phyloP scores from a whole-genome alignment of 2,888 invertebrate species.

The Meganola albula region DNA sequence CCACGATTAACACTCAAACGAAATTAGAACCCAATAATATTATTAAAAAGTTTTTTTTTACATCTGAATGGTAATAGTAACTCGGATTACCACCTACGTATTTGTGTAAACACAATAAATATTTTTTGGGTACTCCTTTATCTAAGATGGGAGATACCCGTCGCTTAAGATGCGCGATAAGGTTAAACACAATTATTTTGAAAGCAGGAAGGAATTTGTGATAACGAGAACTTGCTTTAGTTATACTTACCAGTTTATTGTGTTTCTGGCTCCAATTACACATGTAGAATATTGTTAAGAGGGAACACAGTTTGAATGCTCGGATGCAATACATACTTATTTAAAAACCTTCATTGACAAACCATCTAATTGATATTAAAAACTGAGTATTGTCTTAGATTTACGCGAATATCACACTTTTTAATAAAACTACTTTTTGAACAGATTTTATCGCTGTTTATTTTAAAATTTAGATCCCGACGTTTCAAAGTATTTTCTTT shows the following conservation, averaged over 20 bases:
- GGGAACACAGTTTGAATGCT: no score
- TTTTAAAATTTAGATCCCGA: no score
- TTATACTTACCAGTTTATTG: not conserved
- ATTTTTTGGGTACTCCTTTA: slow-evolving; percentile 60
- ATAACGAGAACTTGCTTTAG: slow-evolving; percentile 26
- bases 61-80: slow-evolving; percentile 42
- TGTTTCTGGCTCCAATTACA: not conserved
- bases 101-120: slow-evolving; percentile 77
- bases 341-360: no score
- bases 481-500: no score
- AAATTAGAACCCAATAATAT: slow-evolving; percentile 78
- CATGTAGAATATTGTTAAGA: no score
- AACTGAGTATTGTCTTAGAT: no score
- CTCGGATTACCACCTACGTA: slow-evolving; percentile 75
- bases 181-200: slow-evolving; percentile 25
- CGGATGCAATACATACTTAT: no score
- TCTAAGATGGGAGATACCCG: slow-evolving; percentile 52
- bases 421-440: no score
- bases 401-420: no score
- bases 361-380: no score
- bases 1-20: slow-evolving; percentile 72
- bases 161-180: slow-evolving; percentile 45
- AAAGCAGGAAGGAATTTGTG: slow-evolving; percentile 31
- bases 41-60: slow-evolving; percentile 53
- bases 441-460: no score